Evolutionary conservation across 23 tunicate genomes (phyloP).

Genomic region (Halocynthia roretzi): DNA sequence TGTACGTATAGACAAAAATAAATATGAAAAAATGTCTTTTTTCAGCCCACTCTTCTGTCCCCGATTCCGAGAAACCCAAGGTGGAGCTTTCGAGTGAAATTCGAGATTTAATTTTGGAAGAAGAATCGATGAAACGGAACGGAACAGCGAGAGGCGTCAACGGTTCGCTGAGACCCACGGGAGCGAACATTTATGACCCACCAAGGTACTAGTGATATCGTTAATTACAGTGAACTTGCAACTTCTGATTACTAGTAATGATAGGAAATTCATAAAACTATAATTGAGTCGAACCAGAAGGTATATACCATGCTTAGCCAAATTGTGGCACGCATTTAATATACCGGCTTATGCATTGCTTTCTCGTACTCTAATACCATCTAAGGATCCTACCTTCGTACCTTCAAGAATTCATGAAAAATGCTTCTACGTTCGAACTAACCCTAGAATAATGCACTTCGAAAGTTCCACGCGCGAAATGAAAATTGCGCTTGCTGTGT

Average conservation of each 20-base stretch:
- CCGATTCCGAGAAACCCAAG: not conserved
- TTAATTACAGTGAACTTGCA: no score
- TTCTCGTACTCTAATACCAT: no score
- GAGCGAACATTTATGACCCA: slow-evolving; percentile 12
- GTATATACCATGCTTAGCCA: no score
- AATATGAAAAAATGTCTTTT: not conserved
- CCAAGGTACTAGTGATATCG: slow-evolving; percentile 11
- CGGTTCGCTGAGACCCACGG: slow-evolving; percentile 14
- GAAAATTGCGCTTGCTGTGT: no score
- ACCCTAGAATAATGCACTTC: no score
- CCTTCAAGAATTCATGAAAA: not conserved
- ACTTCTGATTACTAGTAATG: no score
- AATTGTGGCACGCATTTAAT: no score
- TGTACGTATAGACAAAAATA: not conserved
- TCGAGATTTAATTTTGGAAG: slow-evolving; percentile 20
- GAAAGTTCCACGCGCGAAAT: no score
- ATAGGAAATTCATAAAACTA: no score
- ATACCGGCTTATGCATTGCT: no score
- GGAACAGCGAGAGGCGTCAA: not conserved
- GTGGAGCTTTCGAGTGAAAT: slow-evolving; percentile 7
- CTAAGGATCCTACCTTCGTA: no score
- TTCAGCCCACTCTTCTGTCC: not conserved
- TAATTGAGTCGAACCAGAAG: no score
- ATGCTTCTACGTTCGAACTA: not conserved
- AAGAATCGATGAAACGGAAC: not conserved